phyloP scores from a whole-genome alignment of 2,888 invertebrate genomes.

The Pteria penguin region DNA sequence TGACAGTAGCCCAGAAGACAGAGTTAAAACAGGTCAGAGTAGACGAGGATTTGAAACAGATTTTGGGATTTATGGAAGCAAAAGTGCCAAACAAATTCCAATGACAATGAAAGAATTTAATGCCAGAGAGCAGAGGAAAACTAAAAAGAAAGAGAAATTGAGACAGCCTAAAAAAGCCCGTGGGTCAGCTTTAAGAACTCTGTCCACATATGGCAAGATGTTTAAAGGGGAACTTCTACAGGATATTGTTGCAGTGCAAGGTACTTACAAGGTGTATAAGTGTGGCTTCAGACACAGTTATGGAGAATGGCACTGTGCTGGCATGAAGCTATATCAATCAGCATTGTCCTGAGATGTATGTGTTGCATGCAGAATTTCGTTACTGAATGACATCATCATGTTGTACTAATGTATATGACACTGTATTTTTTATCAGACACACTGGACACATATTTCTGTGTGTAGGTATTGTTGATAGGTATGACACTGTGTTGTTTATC shows the following conservation, averaged over 20 bases:
- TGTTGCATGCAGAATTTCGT: too few relatives aligned
- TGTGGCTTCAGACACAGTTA: too few relatives aligned
- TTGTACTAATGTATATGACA: too few relatives aligned
- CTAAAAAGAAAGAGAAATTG: conserved; percentile 13
- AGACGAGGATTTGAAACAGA: conserved; percentile 22
- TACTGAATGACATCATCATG: too few relatives aligned
- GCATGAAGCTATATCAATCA: too few relatives aligned
- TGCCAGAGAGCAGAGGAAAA: conserved; percentile 16
- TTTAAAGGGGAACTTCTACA: conserved; percentile 29
- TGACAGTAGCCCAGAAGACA: conserved; percentile 43
- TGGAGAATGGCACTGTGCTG: too few relatives aligned
- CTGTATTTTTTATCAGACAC: too few relatives aligned
- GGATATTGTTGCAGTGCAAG: conserved; percentile 37
- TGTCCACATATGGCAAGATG: conserved; percentile 40
- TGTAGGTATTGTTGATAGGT: too few relatives aligned
- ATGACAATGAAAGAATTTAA: conserved; percentile 41
- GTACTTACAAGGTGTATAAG: too few relatives aligned
- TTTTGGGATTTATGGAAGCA: conserved; percentile 14
- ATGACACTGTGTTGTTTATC: too few relatives aligned
- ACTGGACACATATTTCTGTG: too few relatives aligned
- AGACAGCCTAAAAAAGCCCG: conserved; percentile 26
- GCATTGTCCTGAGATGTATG: too few relatives aligned
- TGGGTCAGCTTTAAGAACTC: conserved; percentile 16
- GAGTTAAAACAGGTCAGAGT: background rate
- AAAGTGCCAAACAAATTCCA: background rate